A percentile compares a stretch with the other conserved stretches of the same genome.
Evolutionary conservation across 2,797 vertebrate species (phyloP).

Genomic region (Syngnathus acus): DNA sequence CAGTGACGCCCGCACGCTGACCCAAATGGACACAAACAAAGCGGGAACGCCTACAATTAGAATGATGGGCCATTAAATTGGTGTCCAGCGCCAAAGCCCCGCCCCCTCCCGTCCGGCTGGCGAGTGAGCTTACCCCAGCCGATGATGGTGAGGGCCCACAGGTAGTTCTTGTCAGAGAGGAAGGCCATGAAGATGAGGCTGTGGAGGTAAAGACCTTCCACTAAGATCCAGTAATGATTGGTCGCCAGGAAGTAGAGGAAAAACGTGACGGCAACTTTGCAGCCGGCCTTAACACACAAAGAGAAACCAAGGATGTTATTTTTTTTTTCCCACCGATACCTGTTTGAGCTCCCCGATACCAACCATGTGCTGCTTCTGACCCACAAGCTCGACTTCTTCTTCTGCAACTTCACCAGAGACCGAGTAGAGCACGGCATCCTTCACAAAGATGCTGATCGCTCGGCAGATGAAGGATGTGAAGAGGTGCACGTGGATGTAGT

Average conservation of each 20-base stretch:
- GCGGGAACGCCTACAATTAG: slow-evolving; percentile 75
- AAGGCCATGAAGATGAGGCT: slow-evolving; percentile 94
- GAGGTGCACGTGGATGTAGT: slow-evolving; percentile 89
- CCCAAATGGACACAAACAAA: slow-evolving; percentile 87
- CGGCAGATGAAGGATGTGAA: slow-evolving; percentile 88
- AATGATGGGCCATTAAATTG: background rate
- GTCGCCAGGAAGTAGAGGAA: slow-evolving; percentile 92
- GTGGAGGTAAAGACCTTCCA: slow-evolving; percentile 88
- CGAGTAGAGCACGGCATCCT: slow-evolving; percentile 80
- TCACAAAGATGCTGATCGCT: slow-evolving; percentile 84
- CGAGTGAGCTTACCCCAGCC: slow-evolving; percentile 78
- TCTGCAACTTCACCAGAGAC: slow-evolving; percentile 36
- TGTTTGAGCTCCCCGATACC: too few species aligned
- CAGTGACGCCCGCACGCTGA: slow-evolving; percentile 80
- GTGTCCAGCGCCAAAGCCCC: background rate
- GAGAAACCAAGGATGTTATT: too few species aligned
- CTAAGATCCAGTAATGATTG: slow-evolving; percentile 92
- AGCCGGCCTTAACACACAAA: slow-evolving; percentile 71
- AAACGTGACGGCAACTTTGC: slow-evolving; percentile 83
- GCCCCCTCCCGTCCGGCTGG: too few species aligned
- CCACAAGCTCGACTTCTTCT: slow-evolving; percentile 33
- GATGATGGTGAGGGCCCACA: slow-evolving; percentile 85
- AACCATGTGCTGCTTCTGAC: slow-evolving; percentile 46
- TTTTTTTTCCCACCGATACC: too few species aligned
- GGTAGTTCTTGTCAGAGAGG: slow-evolving; percentile 83